Percentiles rank a stretch among this genome's conserved stretches.
These are phyloP conservation scores for Eudyptes chrysolophus DNA, from an alignment of 2,113 vertebrate genomes.

Conservation along the genomic window DNA sequence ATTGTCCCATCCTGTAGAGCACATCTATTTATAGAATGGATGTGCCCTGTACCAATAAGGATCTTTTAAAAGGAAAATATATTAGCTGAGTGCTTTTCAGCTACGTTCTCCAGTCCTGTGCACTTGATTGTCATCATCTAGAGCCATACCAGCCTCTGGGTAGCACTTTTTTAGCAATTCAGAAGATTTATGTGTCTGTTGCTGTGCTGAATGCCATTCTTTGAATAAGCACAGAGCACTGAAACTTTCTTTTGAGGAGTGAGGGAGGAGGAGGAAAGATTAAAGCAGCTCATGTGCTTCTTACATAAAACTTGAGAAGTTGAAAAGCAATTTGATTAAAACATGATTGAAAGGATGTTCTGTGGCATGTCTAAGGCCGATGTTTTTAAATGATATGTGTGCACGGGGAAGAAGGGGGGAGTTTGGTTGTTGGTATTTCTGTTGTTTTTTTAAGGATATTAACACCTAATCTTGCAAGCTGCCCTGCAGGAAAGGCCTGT, in stretches of 20 bases:
- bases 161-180: slow-evolving; percentile 34
- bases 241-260: slow-evolving; percentile 27
- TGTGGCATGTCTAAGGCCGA: not conserved
- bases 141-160: slow-evolving; percentile 30
- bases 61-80: slow-evolving; percentile 29
- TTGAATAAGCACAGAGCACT: not conserved
- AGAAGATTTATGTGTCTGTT: slow-evolving; percentile 47
- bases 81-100: slow-evolving; percentile 15
- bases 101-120: slow-evolving; percentile 11
- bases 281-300: not conserved
- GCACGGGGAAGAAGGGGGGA: not conserved
- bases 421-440: not conserved
- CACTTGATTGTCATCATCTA: slow-evolving; percentile 43
- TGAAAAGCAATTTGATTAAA: slow-evolving; percentile 37
- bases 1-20: not conserved
- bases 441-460: not conserved
- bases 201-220: slow-evolving; percentile 6
- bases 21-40: not conserved
- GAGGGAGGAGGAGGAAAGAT: slow-evolving; percentile 17
- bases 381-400: not conserved
- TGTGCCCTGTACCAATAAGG: not conserved
- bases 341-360: slow-evolving; percentile 13
- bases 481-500: not conserved
- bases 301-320: slow-evolving; percentile 25
- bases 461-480: not conserved